Percentiles rank a stretch among this genome's conserved stretches.
Evolutionary conservation across 2,888 invertebrate species (phyloP).

Genomic region (Drosophila hamatofila): DNA sequence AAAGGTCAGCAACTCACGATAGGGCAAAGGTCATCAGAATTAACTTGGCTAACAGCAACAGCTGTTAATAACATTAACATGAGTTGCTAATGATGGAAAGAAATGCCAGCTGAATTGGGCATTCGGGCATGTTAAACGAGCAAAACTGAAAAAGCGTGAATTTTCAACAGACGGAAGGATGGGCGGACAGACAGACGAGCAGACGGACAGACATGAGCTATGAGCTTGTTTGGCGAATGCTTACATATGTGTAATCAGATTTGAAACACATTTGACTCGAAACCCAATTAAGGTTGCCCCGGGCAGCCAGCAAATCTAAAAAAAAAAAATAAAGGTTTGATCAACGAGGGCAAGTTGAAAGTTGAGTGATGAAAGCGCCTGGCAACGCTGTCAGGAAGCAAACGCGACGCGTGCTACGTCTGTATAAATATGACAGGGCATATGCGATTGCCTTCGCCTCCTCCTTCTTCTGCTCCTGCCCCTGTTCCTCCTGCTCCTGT

Average conservation of each 20-base stretch:
- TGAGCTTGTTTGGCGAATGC: constrained; percentile 31
- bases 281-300: constrained; percentile 68
- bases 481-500: not conserved
- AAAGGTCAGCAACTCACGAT: constrained; percentile 14
- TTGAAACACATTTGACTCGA: constrained; percentile 61
- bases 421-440: constrained; percentile 33
- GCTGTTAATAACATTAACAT: constrained; percentile 32
- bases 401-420: constrained; percentile 5
- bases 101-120: not conserved
- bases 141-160: constrained; percentile 10
- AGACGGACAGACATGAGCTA: not conserved
- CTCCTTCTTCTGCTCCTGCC: not conserved
- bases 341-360: constrained; percentile 9
- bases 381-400: constrained; percentile 10
- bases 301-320: constrained; percentile 11
- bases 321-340: constrained; percentile 60
- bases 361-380: constrained; percentile 6
- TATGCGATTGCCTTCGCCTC: constrained; percentile 10
- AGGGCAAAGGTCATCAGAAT: constrained; percentile 33
- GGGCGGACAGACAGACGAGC: not conserved
- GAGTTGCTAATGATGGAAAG: constrained; percentile 5
- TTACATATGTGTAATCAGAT: constrained; percentile 57
- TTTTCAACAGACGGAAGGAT: constrained; percentile 5
- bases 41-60: constrained; percentile 22
- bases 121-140: not conserved